A percentile compares a stretch with the other conserved stretches of the same genome.
These are phyloP conservation scores for Mastomys natalensis DNA, from an alignment of 2,113 vertebrate species.

Conservation along the genomic window DNA sequence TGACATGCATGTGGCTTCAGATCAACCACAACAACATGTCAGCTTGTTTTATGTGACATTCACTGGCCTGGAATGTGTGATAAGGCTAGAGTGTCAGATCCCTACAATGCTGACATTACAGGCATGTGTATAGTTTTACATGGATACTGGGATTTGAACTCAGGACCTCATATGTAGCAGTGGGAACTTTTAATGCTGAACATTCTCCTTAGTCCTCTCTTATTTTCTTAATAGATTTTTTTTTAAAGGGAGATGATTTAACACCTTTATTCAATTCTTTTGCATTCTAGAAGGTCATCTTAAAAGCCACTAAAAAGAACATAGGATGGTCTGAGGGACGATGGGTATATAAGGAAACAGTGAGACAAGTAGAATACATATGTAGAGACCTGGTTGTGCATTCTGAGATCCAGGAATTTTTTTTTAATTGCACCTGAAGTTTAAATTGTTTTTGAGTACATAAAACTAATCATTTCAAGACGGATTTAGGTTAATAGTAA, in stretches of 20 bases:
- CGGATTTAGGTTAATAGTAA: not conserved
- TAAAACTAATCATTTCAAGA: not conserved
- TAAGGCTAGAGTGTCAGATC: not conserved
- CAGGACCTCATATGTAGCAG: not conserved
- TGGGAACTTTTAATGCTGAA: not conserved
- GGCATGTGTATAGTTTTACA: not conserved
- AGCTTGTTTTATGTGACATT: not conserved
- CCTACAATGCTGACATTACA: not conserved
- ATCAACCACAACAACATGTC: not conserved
- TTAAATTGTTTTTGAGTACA: not conserved
- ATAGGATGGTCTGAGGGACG: not conserved
- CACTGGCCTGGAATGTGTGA: not conserved
- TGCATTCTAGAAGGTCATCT: not conserved
- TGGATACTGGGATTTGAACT: not conserved
- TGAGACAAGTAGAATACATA: not conserved
- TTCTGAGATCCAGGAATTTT: not conserved
- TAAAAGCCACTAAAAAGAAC: not conserved
- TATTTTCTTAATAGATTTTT: not conserved
- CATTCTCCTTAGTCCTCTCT: not conserved
- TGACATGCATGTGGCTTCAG: not conserved
- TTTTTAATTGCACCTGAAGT: not conserved
- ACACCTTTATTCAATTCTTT: not conserved
- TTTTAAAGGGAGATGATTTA: not conserved
- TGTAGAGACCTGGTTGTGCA: not conserved
- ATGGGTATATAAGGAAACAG: not conserved